These are phyloP conservation scores for Myopa tessellatipennis DNA, from an alignment of 2,888 invertebrate species.

Conservation along the genomic window DNA sequence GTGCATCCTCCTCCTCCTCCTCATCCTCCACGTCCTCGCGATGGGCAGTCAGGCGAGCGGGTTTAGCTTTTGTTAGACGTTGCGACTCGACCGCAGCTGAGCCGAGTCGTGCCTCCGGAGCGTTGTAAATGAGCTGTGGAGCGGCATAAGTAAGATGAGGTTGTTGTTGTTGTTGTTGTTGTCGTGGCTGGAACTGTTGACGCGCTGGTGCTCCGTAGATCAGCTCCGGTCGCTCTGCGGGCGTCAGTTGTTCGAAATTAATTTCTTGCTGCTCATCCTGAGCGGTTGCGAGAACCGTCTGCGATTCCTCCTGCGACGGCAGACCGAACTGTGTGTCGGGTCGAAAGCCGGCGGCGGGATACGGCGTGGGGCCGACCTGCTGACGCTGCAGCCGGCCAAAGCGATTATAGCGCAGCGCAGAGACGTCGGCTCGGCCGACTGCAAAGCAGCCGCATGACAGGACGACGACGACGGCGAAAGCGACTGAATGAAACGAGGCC, in stretches of 20 bases:
- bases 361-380: constrained; percentile 47
- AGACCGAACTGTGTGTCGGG: constrained; percentile 53
- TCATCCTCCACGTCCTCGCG: constrained; percentile 54
- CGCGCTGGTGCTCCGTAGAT: constrained; percentile 50
- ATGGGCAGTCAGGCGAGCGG: constrained; percentile 52
- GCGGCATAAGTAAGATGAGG: constrained; percentile 34
- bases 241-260: constrained; percentile 20
- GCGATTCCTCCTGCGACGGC: constrained; percentile 41
- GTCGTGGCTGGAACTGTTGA: constrained; percentile 2
- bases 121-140: constrained; percentile 46
- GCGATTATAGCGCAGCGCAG: constrained; percentile 45
- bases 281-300: constrained; percentile 19
- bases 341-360: constrained; percentile 56
- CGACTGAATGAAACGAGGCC: background rate
- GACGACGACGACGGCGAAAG: background rate
- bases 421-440: constrained; percentile 46
- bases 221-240: constrained; percentile 34
- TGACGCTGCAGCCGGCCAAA: constrained; percentile 47
- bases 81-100: constrained; percentile 31
- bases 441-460: constrained; percentile 38
- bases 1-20: constrained; percentile 51
- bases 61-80: constrained; percentile 41
- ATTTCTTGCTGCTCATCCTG: constrained; percentile 41
- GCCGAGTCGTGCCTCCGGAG: constrained; percentile 39
- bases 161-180: constrained; percentile 21